Evolutionary conservation across 64 coral and sea anemone genomes (phyloP).

Genomic region (Pocillopora verrucosa): DNA sequence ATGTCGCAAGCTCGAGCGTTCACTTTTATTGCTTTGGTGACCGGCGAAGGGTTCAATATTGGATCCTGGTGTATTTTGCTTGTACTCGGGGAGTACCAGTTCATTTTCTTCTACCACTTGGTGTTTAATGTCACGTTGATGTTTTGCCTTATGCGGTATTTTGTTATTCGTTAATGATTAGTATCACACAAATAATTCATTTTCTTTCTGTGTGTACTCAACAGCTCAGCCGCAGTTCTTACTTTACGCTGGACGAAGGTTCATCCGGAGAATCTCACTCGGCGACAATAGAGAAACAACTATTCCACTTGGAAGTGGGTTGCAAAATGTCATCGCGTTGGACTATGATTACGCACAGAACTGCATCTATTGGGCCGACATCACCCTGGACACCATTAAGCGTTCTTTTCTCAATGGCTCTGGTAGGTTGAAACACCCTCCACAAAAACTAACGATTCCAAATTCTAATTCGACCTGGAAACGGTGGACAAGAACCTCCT

Average conservation of each 20-base stretch:
- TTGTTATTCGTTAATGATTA: too few relatives aligned
- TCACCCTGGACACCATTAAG: conserved; percentile 76
- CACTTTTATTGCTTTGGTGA: too few relatives aligned
- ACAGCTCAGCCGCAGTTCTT: conserved; percentile 82
- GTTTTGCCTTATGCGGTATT: too few relatives aligned
- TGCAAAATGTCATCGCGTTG: conserved; percentile 80
- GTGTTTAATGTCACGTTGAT: too few relatives aligned
- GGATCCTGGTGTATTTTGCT: too few relatives aligned
- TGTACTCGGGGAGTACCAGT: too few relatives aligned
- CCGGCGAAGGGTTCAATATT: too few relatives aligned
- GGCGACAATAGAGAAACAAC: conserved; percentile 39
- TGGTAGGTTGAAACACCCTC: conserved; percentile 39
- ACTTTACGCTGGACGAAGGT: conserved; percentile 79
- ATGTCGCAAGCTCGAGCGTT: too few relatives aligned
- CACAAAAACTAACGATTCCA: background rate
- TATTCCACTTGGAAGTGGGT: conserved; percentile 70
- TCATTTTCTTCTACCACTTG: too few relatives aligned
- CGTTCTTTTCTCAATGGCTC: conserved; percentile 77
- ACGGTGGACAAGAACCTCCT: too few relatives aligned
- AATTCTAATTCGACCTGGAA: too few relatives aligned
- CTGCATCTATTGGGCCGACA: conserved; percentile 98
- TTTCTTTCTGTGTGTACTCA: conserved; percentile 1
- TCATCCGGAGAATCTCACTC: conserved; percentile 69
- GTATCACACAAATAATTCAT: too few relatives aligned
- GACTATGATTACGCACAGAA: conserved; percentile 88